These are phyloP conservation scores for Sceloporus tristichus DNA, from an alignment of 2,113 vertebrate species.

Conservation along the genomic window DNA sequence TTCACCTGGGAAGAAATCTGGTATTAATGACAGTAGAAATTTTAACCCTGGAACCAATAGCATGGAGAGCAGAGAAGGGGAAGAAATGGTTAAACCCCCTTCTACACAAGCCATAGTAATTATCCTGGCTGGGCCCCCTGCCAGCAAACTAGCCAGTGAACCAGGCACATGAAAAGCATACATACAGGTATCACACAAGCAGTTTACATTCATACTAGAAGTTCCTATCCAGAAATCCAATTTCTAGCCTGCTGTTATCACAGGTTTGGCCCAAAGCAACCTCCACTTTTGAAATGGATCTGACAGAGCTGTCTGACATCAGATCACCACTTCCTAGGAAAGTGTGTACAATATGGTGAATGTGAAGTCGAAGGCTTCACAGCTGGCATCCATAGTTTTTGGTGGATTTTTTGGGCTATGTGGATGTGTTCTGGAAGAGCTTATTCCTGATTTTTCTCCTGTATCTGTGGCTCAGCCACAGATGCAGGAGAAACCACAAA, in stretches of 20 bases:
- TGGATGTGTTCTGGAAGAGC: too few species aligned
- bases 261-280: neutral
- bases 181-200: neutral
- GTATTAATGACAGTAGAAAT: neutral
- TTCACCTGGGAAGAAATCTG: neutral
- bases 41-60: neutral
- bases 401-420: too few species aligned
- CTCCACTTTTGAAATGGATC: neutral
- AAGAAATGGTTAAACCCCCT: neutral
- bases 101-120: neutral
- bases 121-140: neutral
- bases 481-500: too few species aligned
- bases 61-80: neutral
- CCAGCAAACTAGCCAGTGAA: too few species aligned
- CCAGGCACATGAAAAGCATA: neutral
- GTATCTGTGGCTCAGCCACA: too few species aligned
- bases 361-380: neutral
- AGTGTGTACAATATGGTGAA: neutral
- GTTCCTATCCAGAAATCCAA: neutral
- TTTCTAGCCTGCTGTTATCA: neutral
- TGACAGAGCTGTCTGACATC: neutral
- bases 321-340: too few species aligned
- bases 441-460: too few species aligned
- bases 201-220: neutral
- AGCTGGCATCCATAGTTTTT: too few species aligned